These are phyloP conservation scores for Rhinophrynus dorsalis DNA, from an alignment of 2,797 vertebrate genomes.

Conservation along the genomic window DNA sequence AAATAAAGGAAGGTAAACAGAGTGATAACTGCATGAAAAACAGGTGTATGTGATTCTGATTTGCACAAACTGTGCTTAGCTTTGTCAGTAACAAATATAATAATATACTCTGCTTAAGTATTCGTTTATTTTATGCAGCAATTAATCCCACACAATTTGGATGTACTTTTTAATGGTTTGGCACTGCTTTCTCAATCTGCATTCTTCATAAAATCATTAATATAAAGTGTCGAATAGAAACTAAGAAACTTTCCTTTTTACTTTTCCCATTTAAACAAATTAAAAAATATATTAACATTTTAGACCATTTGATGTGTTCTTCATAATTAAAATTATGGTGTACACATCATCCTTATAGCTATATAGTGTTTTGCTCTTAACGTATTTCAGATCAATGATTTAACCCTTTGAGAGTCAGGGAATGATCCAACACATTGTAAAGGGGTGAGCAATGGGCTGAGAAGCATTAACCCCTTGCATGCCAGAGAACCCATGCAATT, in stretches of 20 bases:
- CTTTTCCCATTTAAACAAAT: neutral
- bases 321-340: too few relatives aligned
- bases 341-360: neutral
- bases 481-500: too few relatives aligned
- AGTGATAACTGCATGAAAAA: slow-evolving; percentile 6
- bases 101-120: slow-evolving; percentile 7
- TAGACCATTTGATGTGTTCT: neutral
- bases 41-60: neutral
- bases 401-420: too few relatives aligned
- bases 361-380: neutral
- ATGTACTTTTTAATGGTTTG: slow-evolving; percentile 26
- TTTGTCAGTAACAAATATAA: slow-evolving; percentile 9
- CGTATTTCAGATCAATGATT: too few relatives aligned
- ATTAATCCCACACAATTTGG: slow-evolving; percentile 27
- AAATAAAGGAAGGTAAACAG: too few relatives aligned
- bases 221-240: neutral
- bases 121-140: slow-evolving; percentile 28
- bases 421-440: too few relatives aligned
- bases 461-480: too few relatives aligned
- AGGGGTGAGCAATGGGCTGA: too few relatives aligned
- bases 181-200: neutral
- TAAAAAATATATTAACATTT: neutral
- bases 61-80: neutral
- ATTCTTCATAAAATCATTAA: too few relatives aligned
- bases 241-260: neutral